phyloP scores from a whole-genome alignment of 1,140 invertebrate species.

The Zaprionus capensis region DNA sequence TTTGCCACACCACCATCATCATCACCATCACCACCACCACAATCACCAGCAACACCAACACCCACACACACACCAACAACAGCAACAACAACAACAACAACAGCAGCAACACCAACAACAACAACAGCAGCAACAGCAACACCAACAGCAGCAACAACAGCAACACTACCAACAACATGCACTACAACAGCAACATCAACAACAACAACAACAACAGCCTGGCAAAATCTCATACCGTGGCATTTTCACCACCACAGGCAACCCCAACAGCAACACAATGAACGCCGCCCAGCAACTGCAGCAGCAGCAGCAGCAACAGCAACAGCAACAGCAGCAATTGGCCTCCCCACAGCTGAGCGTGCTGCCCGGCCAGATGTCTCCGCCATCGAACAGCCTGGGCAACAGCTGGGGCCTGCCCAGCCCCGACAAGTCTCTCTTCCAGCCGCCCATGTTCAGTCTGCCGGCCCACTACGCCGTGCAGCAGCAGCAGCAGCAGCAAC shows the following conservation, averaged over 20 bases:
- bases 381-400: constrained; percentile 79
- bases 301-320: constrained; percentile 62
- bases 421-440: constrained; percentile 87
- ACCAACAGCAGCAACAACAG: constrained; percentile 57
- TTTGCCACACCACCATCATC: constrained; percentile 79
- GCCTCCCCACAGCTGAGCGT: constrained; percentile 76
- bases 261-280: constrained; percentile 85
- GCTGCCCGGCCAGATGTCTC: constrained; percentile 85
- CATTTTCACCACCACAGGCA: constrained; percentile 88
- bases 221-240: constrained; percentile 89
- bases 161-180: constrained; percentile 80
- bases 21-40: constrained; percentile 80
- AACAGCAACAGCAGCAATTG: constrained; percentile 71
- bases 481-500: constrained; percentile 68
- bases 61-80: constrained; percentile 29
- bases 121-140: constrained; percentile 66
- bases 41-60: constrained; percentile 78
- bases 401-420: constrained; percentile 87
- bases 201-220: constrained; percentile 85
- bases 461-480: constrained; percentile 82
- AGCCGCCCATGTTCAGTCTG: constrained; percentile 86
- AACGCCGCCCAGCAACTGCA: constrained; percentile 64
- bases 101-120: constrained; percentile 69
- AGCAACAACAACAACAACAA: constrained; percentile 67
- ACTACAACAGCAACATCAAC: constrained; percentile 80